Base-by-base conservation (phyloP, 2,797 vertebrate genomes). In the Liasis olivaceus region DNA sequence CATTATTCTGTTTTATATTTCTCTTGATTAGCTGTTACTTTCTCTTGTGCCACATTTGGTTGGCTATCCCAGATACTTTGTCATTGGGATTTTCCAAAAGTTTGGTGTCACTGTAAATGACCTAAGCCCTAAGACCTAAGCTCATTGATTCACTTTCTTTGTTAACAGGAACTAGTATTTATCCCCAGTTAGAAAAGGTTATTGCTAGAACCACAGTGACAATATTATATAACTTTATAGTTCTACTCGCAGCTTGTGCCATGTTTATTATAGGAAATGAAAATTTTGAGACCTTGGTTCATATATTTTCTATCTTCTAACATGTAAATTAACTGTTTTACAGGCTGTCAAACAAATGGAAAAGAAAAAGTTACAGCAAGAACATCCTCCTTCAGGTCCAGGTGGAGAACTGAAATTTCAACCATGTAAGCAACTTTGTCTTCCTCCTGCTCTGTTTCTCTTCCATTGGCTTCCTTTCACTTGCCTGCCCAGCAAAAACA, bases 311-410 rank as follows among this genome's bases (percentile, higher is more conserved):
- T 1, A 93, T 85, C 90, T 91, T 36, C n/a, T 58, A 26, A 2
- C 2, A 89, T 36, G 15, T 94, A 95, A 91, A 36, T 89, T 93
- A 24, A 26, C 1, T 6, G 7, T 64, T 86, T 24, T 66, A 90
- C 94, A 99, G 99, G 99, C 98, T 0, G 98, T 99, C 84, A 99
- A 99, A 92, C 99, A 99, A 92, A 98, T 99, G 99, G 99, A 99
- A 94, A 98, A 98, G 59, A 98, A 99, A 95, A 99, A 98, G 97
- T 97, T 98, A 72, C 98, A 99, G 92, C 98, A 98, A 90, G 97
- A 96, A 92, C 98, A 97, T 31, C 96, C 97, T 66, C 98, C 98
- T 87, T 96, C 98, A 86, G 98, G 98, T 94, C 98, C 98, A 94
- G 97, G 96, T 1, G 96, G 98, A 98, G 97, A 98, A 88, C 94